Conservation (phyloP, 2,888 invertebrate genomes). For the Halictus ligatus region DNA sequence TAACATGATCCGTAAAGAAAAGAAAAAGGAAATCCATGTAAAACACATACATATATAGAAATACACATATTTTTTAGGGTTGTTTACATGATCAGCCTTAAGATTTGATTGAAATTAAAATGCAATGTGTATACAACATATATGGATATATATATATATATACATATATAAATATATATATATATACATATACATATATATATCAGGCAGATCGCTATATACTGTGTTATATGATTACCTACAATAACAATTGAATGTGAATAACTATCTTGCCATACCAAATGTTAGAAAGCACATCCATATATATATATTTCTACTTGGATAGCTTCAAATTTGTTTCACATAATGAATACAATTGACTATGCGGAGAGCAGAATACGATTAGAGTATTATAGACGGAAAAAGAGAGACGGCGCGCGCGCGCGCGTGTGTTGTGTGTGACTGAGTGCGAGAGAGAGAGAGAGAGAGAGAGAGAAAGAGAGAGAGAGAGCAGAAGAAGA, state of each 20-base stretch:
- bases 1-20: constrained; percentile 64
- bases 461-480: background rate
- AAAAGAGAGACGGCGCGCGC: background rate
- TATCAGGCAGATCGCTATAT: constrained; percentile 76
- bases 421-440: too few species aligned
- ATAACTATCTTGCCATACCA: constrained; percentile 81
- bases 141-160: constrained; percentile 51
- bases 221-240: constrained; percentile 74
- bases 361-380: constrained; percentile 32
- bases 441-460: too few species aligned
- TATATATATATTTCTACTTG: constrained; percentile 64
- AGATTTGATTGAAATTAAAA: constrained; percentile 80
- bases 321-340: constrained; percentile 72
- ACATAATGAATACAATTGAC: constrained; percentile 49
- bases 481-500: background rate
- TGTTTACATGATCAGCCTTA: constrained; percentile 85
- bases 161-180: background rate
- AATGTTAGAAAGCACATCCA: constrained; percentile 79
- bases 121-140: constrained; percentile 71
- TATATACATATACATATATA: constrained; percentile 25
- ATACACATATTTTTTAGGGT: constrained; percentile 84
- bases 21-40: constrained; percentile 65
- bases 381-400: background rate
- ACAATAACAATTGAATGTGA: constrained; percentile 72
- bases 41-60: constrained; percentile 81